Conservation (phyloP, 2,888 invertebrate species). For the Rhaphigaster nebulosa region DNA sequence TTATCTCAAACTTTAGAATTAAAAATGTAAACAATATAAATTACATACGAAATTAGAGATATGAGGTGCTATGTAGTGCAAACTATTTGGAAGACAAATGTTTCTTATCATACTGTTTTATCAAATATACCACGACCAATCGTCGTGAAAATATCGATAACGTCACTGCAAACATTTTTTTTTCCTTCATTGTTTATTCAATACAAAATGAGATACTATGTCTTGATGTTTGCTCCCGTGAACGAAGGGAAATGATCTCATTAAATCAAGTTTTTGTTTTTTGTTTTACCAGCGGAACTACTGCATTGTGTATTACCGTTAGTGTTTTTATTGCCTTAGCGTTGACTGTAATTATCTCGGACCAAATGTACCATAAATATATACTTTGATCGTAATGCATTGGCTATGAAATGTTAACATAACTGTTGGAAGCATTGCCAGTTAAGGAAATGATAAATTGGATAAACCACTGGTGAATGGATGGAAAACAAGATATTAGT, state of each 20-base stretch:
- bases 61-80: too few relatives aligned
- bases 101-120: too few relatives aligned
- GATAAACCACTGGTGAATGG: not conserved
- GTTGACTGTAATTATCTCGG: not conserved
- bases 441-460: conserved; percentile 25
- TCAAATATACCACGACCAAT: too few relatives aligned
- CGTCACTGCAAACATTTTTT: not conserved
- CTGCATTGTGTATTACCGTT: not conserved
- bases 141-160: too few relatives aligned
- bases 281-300: not conserved
- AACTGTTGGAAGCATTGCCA: not conserved
- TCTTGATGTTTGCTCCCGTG: not conserved
- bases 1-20: too few relatives aligned
- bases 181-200: too few relatives aligned
- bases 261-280: not conserved
- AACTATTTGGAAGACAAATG: too few relatives aligned
- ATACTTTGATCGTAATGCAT: not conserved
- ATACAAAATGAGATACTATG: not conserved
- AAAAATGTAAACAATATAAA: too few relatives aligned
- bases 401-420: not conserved
- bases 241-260: not conserved
- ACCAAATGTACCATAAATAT: not conserved
- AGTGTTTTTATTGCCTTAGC: not conserved
- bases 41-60: too few relatives aligned
- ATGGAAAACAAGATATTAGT: not conserved